Percentiles rank a stretch among this genome's conserved stretches.
phyloP scores from a whole-genome alignment of 53 echinoderm and acorn worm species.

The Holothuria scabra region DNA sequence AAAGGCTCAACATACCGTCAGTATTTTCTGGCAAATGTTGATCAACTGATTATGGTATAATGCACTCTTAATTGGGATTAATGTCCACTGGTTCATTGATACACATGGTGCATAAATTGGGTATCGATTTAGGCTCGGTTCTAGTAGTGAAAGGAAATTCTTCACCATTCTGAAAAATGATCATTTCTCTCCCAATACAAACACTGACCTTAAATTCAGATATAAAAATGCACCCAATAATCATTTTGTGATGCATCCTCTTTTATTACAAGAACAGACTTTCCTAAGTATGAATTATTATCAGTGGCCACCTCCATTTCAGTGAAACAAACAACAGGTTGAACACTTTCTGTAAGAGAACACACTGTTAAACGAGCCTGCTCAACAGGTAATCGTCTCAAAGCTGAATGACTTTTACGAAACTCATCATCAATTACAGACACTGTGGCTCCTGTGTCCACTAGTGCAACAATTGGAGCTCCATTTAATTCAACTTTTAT shows the following conservation, averaged over 20 bases:
- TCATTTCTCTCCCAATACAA: neutral
- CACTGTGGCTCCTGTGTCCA: conserved; percentile 20
- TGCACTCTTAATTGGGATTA: neutral
- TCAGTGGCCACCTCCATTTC: too few species aligned
- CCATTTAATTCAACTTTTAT: neutral
- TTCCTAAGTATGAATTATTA: neutral
- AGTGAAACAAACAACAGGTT: too few species aligned
- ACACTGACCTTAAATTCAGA: neutral
- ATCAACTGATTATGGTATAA: neutral
- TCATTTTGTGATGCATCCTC: neutral
- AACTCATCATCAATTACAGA: conserved; percentile 13
- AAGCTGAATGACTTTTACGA: neutral
- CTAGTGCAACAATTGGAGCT: neutral
- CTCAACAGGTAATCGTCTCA: neutral
- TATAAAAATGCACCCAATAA: conserved; percentile 1
- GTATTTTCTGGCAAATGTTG: neutral
- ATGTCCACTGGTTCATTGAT: neutral
- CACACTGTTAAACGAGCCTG: neutral
- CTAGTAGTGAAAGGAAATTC: neutral
- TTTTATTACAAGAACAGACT: neutral
- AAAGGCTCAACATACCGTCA: neutral
- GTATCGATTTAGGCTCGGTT: too few species aligned
- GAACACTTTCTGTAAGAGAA: too few species aligned
- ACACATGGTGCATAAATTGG: too few species aligned
- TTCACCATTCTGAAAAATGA: neutral